These are phyloP conservation scores for Catamblyrhynchus diadema DNA, from an alignment of 2,797 vertebrate genomes.

Conservation along the genomic window DNA sequence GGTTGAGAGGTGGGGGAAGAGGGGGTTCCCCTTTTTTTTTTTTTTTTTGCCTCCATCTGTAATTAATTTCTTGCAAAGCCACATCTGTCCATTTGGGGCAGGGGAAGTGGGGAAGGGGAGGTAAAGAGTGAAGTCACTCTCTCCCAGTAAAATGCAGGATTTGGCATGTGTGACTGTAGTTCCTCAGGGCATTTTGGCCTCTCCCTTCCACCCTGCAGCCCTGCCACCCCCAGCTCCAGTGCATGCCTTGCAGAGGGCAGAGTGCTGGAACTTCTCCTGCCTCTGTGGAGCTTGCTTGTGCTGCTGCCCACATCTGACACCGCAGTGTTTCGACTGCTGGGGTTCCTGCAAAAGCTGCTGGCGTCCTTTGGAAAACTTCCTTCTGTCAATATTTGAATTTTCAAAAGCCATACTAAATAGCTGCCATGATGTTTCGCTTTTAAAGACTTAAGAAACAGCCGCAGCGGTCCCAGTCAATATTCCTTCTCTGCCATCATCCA, in stretches of 20 bases:
- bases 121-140: slow-evolving; percentile 58
- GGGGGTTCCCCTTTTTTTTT: neutral
- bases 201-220: neutral
- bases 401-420: slow-evolving; percentile 25
- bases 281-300: neutral
- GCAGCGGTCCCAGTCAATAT: slow-evolving; percentile 30
- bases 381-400: slow-evolving; percentile 66
- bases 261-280: neutral
- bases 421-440: slow-evolving; percentile 35
- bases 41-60: slow-evolving; percentile 25
- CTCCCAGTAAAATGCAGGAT: slow-evolving; percentile 34
- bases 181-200: neutral
- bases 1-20: neutral
- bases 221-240: neutral
- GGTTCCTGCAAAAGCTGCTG: slow-evolving; percentile 46
- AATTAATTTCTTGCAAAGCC: slow-evolving; percentile 66
- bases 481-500: slow-evolving; percentile 22
- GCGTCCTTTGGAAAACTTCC: slow-evolving; percentile 55
- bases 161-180: neutral
- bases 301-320: slow-evolving; percentile 42
- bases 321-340: neutral
- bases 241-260: neutral
- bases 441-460: slow-evolving; percentile 28
- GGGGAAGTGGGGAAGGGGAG: neutral
- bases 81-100: slow-evolving; percentile 36